Conservation (phyloP, 2,113 vertebrate species). For the Piliocolobus tephrosceles region DNA sequence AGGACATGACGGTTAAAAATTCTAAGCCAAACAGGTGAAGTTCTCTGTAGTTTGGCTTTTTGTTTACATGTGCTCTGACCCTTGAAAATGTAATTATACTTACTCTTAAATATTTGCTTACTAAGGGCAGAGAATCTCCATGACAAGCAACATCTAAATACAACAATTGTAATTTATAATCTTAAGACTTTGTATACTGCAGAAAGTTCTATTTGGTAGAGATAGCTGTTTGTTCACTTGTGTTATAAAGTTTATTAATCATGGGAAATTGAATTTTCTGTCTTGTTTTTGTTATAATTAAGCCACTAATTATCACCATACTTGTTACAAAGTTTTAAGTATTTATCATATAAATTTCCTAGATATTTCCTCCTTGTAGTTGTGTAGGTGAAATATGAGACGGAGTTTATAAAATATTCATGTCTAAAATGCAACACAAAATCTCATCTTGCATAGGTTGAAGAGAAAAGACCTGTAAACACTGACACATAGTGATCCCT, state of each 20-base stretch:
- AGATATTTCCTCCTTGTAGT: neutral
- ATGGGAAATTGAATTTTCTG: conserved; percentile 34
- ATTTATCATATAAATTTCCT: neutral
- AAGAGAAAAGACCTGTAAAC: neutral
- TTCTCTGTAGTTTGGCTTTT: conserved; percentile 36
- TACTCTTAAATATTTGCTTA: conserved; percentile 54
- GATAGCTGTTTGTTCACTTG: neutral
- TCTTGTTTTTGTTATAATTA: conserved; percentile 17
- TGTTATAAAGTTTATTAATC: neutral
- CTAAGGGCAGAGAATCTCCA: neutral
- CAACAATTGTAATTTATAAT: neutral
- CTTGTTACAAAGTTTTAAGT: neutral
- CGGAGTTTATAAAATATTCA: neutral
- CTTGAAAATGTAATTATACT: neutral
- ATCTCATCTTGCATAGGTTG: neutral
- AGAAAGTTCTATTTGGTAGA: conserved; percentile 52
- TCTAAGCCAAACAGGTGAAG: neutral
- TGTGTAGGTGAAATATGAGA: neutral
- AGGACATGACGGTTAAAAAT: neutral
- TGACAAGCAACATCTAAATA: conserved; percentile 50
- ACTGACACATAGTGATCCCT: neutral
- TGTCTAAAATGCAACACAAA: neutral
- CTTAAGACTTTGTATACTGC: neutral
- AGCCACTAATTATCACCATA: neutral
- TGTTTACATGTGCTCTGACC: neutral